These are phyloP conservation scores for Caerostris extrusa DNA, from an alignment of 1,140 invertebrate genomes.

Conservation along the genomic window DNA sequence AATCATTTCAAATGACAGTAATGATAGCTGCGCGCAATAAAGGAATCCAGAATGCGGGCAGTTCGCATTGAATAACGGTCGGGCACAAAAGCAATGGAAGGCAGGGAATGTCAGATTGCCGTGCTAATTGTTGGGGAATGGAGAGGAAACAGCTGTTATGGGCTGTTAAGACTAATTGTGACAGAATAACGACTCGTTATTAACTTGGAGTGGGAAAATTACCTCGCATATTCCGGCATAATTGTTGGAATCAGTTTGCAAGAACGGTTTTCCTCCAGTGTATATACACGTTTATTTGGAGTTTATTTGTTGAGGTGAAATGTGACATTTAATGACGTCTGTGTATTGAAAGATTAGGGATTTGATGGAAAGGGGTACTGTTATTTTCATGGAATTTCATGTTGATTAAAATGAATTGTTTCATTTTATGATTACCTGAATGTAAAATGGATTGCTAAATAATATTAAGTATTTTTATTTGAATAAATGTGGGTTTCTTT, in stretches of 20 bases:
- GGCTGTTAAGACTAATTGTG: slow-evolving; percentile 23
- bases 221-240: not conserved
- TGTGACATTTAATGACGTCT: too few relatives aligned
- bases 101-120: slow-evolving; percentile 11
- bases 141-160: slow-evolving; percentile 32
- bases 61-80: not conserved
- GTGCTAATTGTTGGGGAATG: not conserved
- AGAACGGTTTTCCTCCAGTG: too few relatives aligned
- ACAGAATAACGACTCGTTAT: slow-evolving; percentile 18
- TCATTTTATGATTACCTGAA: too few relatives aligned
- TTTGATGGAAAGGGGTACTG: too few relatives aligned
- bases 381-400: too few relatives aligned
- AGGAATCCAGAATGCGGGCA: not conserved
- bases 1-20: not conserved
- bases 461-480: too few relatives aligned
- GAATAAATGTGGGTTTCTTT: too few relatives aligned
- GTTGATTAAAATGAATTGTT: too few relatives aligned
- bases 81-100: not conserved
- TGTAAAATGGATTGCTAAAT: too few relatives aligned
- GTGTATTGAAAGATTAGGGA: too few relatives aligned
- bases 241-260: not conserved
- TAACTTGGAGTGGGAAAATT: not conserved
- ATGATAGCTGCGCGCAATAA: not conserved
- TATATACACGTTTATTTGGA: too few relatives aligned
- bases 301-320: too few relatives aligned